Base-by-base conservation (phyloP, 30 jellyfish, hydroid and myxozoan genomes). In the Hydra vulgaris region DNA sequence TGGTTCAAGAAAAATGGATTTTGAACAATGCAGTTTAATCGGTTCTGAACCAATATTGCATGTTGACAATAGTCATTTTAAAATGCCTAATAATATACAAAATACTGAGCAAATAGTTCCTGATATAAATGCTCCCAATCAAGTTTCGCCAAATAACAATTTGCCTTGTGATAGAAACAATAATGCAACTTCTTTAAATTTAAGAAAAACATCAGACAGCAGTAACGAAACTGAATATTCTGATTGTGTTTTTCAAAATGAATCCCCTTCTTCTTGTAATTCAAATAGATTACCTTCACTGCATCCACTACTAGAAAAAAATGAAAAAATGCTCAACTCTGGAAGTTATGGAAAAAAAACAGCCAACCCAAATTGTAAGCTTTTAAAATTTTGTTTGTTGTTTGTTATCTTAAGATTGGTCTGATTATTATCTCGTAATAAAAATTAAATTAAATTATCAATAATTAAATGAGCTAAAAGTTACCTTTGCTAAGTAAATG, bases 171-270 rank as follows among this genome's bases (percentile, higher is more conserved):
- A 80, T 24, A 25, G 84, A 27, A 80, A 80, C 71, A 78, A 78
- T 23, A 80, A 80, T 54, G 66, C 40, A 21, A 15, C 25, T 8
- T 21, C 81, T 18, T 23, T 25, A 15, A 70, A 23, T 26, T 25
- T 66, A 21, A 72, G 87, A 52, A 74, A 74, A 27, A 40, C 71
- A 17, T 80, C 87, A 7, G 87, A 80, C 21, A 80, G 87, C 26
- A 80, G 87, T 27, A 66, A 8, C 24, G 87, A 80, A 23, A 78
- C 85, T 0, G 85, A 78, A 66, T 19, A 52, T 25, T 80, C 87
- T 8, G 87, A 80, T 66, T 66, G 87, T 66, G 87, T 80, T 16
- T 80, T 89, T 84, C 91, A 89, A 84, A 81, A 84, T 82, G 87
- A 89, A 79, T 67, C 94, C 81, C 75, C 76, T 70, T n/a, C 84